Percentiles rank a stretch among this genome's conserved stretches.
Conservation (phyloP, 2,888 invertebrate genomes). For the Pinctada fucata region DNA sequence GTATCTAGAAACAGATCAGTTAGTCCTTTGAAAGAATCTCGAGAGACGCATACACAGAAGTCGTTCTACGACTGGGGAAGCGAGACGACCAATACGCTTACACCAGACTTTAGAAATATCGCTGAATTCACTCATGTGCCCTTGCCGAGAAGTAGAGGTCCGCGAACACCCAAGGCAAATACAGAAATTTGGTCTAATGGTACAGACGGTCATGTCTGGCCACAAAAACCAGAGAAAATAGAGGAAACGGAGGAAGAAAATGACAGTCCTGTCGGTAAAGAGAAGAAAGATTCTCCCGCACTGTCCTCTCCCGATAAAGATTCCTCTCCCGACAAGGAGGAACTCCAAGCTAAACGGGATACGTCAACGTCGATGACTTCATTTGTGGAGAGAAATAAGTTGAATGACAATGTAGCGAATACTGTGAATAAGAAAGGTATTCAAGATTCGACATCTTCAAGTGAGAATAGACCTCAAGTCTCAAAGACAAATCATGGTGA, state of each 20-base stretch:
- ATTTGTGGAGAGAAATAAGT: conserved; percentile 10
- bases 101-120: conserved; percentile 10
- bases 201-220: not conserved
- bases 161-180: not conserved
- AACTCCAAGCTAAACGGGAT: not conserved
- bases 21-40: not conserved
- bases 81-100: not conserved
- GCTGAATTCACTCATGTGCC: not conserved
- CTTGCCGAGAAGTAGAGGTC: not conserved
- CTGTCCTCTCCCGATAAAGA: not conserved
- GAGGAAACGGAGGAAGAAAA: not conserved
- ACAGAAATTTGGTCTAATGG: not conserved
- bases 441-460: too few species aligned
- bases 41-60: not conserved
- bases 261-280: not conserved
- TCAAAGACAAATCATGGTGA: too few species aligned
- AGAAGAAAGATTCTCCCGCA: not conserved
- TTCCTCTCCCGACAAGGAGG: not conserved
- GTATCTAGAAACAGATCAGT: not conserved
- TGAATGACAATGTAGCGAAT: not conserved
- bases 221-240: not conserved
- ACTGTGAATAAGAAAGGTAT: too few species aligned
- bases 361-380: conserved; percentile 17
- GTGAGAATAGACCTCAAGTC: too few species aligned
- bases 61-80: not conserved